phyloP scores from a whole-genome alignment of 2,113 vertebrate genomes.

The Falco punctatus region DNA sequence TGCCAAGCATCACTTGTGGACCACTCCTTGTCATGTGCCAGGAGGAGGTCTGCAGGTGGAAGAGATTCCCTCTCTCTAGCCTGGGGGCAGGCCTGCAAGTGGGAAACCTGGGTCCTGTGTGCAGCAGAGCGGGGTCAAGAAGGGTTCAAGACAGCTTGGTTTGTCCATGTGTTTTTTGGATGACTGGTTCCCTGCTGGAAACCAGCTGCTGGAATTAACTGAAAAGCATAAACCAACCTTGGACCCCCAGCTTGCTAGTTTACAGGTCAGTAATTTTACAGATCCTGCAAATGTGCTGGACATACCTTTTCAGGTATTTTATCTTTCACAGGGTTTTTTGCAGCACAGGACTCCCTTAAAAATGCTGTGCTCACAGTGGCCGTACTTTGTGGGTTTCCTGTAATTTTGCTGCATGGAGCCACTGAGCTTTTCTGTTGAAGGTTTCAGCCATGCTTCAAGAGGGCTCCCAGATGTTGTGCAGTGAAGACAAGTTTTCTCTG shows the following conservation, averaged over 20 bases:
- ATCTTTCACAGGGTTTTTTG: neutral
- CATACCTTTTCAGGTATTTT: neutral
- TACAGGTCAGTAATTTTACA: neutral
- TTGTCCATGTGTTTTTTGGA: neutral
- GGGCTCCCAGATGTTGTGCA: neutral
- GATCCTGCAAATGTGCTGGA: neutral
- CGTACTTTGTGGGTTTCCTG: neutral
- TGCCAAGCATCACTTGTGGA: fast-evolving
- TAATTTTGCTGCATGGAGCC: neutral
- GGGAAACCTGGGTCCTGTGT: neutral
- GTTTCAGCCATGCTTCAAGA: neutral
- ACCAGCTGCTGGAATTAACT: neutral
- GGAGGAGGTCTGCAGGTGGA: neutral
- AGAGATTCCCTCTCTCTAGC: neutral
- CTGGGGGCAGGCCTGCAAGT: neutral
- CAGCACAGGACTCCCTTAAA: neutral
- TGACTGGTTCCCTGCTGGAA: neutral
- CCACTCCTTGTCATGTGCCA: fast-evolving
- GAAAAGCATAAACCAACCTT: neutral
- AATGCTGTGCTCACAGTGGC: neutral
- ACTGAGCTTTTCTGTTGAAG: neutral
- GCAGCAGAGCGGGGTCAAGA: neutral
- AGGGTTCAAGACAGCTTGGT: neutral
- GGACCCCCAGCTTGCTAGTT: neutral
- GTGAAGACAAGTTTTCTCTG: neutral